These are phyloP conservation scores for Bombus waltoni DNA, from an alignment of 1,140 invertebrate genomes.

Conservation along the genomic window DNA sequence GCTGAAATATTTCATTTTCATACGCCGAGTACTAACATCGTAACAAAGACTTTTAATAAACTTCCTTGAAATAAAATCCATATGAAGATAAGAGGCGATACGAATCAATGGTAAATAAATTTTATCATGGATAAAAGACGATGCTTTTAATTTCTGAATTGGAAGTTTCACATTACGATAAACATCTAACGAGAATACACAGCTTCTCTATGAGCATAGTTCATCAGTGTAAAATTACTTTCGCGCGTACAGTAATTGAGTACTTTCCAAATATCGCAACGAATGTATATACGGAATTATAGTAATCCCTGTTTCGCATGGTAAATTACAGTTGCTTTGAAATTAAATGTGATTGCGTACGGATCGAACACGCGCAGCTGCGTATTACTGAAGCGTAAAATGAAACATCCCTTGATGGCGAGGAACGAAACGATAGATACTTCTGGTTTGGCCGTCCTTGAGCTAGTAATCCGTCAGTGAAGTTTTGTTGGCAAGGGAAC, in stretches of 20 bases:
- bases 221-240: not conserved
- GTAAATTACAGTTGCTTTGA: slow-evolving; percentile 3
- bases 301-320: not conserved
- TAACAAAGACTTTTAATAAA: too few species aligned
- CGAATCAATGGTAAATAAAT: too few species aligned
- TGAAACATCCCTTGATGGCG: not conserved
- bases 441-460: slow-evolving; percentile 32
- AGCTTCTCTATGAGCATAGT: not conserved
- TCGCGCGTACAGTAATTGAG: not conserved
- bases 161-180: not conserved
- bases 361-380: not conserved
- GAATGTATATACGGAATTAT: not conserved
- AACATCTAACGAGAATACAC: not conserved
- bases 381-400: not conserved
- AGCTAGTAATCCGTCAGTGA: slow-evolving; percentile 37
- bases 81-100: too few species aligned
- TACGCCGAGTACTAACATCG: too few species aligned
- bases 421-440: slow-evolving; percentile 20
- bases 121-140: not conserved
- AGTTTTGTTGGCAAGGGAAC: slow-evolving; percentile 37
- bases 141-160: not conserved
- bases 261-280: not conserved
- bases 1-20: not conserved
- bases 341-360: not conserved
- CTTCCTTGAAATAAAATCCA: not conserved